Evolutionary conservation across 2,888 invertebrate species (phyloP).

Genomic region (Itoplectis maculator): DNA sequence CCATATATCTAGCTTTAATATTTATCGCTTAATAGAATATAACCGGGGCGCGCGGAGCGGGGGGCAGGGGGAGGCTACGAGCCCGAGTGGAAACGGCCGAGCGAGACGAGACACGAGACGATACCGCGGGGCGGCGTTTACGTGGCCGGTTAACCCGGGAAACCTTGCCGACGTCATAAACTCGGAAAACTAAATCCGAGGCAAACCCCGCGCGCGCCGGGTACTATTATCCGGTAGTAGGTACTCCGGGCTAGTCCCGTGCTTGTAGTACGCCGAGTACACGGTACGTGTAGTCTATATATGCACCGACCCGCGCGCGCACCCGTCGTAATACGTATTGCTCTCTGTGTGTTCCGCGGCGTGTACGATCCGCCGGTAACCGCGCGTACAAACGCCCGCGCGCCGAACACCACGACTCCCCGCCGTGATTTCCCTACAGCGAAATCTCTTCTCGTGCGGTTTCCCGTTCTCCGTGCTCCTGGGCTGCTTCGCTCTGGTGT

Average conservation of each 20-base stretch:
- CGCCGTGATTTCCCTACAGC: constrained; percentile 33
- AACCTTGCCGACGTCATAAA: constrained; percentile 79
- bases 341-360: constrained; percentile 15
- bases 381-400: not conserved
- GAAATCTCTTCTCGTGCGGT: constrained; percentile 25
- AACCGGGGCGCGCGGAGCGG: constrained; percentile 59
- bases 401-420: constrained; percentile 1
- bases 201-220: constrained; percentile 66
- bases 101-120: constrained; percentile 71
- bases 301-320: no score
- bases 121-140: constrained; percentile 75
- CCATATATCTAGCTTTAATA: constrained; percentile 77
- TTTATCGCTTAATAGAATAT: constrained; percentile 82
- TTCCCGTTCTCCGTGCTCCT: constrained; percentile 23
- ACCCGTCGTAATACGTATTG: constrained; percentile 32
- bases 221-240: constrained; percentile 60
- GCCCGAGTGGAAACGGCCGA: constrained; percentile 51
- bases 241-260: no score
- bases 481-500: not conserved
- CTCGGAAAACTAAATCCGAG: constrained; percentile 81
- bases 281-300: constrained; percentile 10
- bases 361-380: constrained; percentile 20
- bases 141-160: constrained; percentile 81
- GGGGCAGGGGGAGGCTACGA: no score
- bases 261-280: constrained; percentile 7